A percentile compares a stretch with the other conserved stretches of the same genome.
Evolutionary conservation across 2,113 vertebrate species (phyloP).

Genomic region (Piaya cayana): DNA sequence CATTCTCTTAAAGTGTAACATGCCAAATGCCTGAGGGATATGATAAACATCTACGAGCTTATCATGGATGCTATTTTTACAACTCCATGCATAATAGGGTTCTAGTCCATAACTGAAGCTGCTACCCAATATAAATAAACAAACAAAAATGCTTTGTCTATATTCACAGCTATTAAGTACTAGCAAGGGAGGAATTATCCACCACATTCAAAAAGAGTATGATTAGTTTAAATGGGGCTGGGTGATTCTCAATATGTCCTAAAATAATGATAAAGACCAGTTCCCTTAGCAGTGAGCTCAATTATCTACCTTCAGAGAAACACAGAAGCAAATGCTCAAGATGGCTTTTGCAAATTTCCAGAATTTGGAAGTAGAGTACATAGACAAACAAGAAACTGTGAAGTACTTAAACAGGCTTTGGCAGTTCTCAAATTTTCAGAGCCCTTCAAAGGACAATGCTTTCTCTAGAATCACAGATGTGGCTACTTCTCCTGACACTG

Average conservation of each 20-base stretch:
- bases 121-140: background rate
- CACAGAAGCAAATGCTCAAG: background rate
- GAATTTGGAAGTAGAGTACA: background rate
- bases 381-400: background rate
- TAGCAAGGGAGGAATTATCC: background rate
- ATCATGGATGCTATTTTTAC: background rate
- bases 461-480: background rate
- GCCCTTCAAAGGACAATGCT: background rate
- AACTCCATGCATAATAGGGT: background rate
- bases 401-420: background rate
- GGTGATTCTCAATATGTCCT: background rate
- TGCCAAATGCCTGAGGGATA: background rate
- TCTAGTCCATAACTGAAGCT: background rate
- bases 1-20: background rate
- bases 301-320: background rate
- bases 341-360: background rate
- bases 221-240: background rate
- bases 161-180: background rate
- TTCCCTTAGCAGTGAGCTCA: background rate
- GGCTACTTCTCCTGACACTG: background rate
- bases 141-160: background rate
- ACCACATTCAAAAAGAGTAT: background rate
- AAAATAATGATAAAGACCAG: background rate
- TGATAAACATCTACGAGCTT: background rate
- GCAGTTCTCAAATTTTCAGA: background rate